Evolutionary conservation across 2,888 invertebrate genomes (phyloP).

Genomic region (Oxytorus armatus): DNA sequence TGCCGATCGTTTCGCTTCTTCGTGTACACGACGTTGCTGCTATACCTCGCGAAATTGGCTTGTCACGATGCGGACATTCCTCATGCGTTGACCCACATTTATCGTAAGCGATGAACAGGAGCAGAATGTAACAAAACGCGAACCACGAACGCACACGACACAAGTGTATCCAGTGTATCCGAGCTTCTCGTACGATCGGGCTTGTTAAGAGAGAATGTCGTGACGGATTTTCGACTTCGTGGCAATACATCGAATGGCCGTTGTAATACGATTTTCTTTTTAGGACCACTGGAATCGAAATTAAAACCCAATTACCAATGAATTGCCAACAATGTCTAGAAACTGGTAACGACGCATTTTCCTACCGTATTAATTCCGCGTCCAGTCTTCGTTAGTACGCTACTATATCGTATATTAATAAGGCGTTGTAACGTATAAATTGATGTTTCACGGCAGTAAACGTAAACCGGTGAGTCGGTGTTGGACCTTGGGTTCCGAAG

Average conservation of each 20-base stretch:
- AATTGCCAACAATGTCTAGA: constrained; percentile 1
- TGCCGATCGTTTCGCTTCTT: constrained; percentile 52
- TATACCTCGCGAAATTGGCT: constrained; percentile 74
- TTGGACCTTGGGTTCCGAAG: constrained; percentile 77
- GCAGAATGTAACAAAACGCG: constrained; percentile 73
- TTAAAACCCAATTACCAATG: background rate
- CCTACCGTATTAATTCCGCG: constrained; percentile 27
- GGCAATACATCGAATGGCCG: constrained; percentile 13
- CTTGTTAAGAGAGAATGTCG: constrained; percentile 81
- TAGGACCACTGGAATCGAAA: background rate
- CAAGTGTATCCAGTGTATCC: constrained; percentile 60
- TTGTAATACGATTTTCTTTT: background rate
- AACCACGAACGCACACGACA: constrained; percentile 51
- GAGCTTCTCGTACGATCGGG: constrained; percentile 52
- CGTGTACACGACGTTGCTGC: constrained; percentile 1
- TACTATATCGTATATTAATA: constrained; percentile 68
- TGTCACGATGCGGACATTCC: constrained; percentile 79
- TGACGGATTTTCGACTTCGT: constrained; percentile 35
- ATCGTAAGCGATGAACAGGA: constrained; percentile 33
- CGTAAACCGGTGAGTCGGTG: constrained; percentile 69
- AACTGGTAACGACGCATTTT: constrained; percentile 12
- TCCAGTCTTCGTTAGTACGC: constrained; percentile 20
- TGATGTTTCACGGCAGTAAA: constrained; percentile 67
- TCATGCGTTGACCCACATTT: constrained; percentile 81
- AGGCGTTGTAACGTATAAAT: constrained; percentile 69